These are phyloP conservation scores for Sebastes nivosus DNA, from an alignment of 2,797 vertebrate species.

Conservation along the genomic window DNA sequence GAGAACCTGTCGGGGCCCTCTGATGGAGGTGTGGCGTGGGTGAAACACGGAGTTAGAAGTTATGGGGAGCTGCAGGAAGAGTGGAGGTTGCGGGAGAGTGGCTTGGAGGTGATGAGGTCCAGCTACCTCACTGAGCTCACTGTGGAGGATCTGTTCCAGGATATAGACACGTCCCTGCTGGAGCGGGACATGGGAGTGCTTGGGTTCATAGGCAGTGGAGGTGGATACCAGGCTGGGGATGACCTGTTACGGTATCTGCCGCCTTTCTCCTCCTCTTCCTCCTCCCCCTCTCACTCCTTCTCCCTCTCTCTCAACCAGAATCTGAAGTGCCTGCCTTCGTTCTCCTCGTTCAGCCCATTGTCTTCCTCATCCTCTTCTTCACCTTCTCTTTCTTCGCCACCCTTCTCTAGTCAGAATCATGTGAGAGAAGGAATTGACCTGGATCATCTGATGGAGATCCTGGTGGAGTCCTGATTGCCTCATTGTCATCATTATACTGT, in stretches of 20 bases:
- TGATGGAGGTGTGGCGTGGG: conserved; percentile 17
- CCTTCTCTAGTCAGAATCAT: conserved; percentile 38
- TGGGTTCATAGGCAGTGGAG: conserved; percentile 39
- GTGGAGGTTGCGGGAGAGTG: conserved; percentile 43
- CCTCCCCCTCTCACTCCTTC: conserved; percentile 51
- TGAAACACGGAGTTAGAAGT: conserved; percentile 42
- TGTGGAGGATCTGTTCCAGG: conserved; percentile 84
- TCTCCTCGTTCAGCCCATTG: conserved; percentile 44
- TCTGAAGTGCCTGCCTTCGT: conserved; percentile 71
- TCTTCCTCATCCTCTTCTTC: conserved; percentile 61
- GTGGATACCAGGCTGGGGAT: conserved; percentile 26
- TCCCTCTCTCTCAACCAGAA: conserved; percentile 53
- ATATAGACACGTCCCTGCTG: conserved; percentile 84
- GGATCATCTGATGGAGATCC: conserved; percentile 86
- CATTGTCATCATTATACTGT: not conserved
- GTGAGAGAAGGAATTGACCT: conserved; percentile 82
- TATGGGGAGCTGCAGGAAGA: conserved; percentile 48
- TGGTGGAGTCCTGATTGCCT: conserved; percentile 79
- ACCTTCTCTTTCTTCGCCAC: conserved; percentile 18
- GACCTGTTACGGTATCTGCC: conserved; percentile 71
- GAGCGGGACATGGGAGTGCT: conserved; percentile 74
- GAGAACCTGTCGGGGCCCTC: conserved; percentile 63
- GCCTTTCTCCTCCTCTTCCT: conserved; percentile 36
- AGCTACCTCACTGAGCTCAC: conserved; percentile 77
- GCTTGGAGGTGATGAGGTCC: conserved; percentile 76